Percentiles rank a stretch among this genome's conserved stretches.
phyloP scores from a whole-genome alignment of 2,113 vertebrate species.

The Cololabis saira region DNA sequence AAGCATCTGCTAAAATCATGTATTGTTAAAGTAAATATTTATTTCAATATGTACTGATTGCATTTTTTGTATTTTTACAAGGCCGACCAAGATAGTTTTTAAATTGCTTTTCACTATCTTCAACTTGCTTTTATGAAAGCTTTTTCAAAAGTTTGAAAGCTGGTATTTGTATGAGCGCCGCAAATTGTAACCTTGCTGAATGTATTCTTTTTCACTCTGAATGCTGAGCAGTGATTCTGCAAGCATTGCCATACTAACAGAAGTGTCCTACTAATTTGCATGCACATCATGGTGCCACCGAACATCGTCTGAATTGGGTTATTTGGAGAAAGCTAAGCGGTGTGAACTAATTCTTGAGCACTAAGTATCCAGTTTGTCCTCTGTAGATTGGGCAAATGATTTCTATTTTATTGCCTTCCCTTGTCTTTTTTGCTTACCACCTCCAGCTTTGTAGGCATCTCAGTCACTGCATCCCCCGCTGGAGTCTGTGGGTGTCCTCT shows the following conservation, averaged over 20 bases:
- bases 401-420: constrained; percentile 9
- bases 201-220: constrained; percentile 23
- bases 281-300: constrained; percentile 23
- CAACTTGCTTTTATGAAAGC: background rate
- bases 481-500: constrained; percentile 70
- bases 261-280: constrained; percentile 62
- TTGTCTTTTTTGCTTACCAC: constrained; percentile 24
- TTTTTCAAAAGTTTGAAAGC: constrained; percentile 16
- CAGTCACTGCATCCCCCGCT: constrained; percentile 61
- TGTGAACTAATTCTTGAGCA: constrained; percentile 33
- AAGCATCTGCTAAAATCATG: no score
- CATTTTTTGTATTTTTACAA: background rate
- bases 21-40: constrained; percentile 2
- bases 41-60: background rate
- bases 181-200: constrained; percentile 33
- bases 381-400: constrained; percentile 44
- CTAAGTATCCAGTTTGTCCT: constrained; percentile 33
- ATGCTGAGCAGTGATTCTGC: constrained; percentile 25
- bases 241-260: constrained; percentile 43
- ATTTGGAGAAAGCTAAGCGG: constrained; percentile 43
- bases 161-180: constrained; percentile 15
- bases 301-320: constrained; percentile 41
- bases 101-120: background rate
- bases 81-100: background rate
- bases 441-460: constrained; percentile 60